Base-by-base conservation (phyloP, 2,797 vertebrate genomes). In the Notamacropus eugenii region DNA sequence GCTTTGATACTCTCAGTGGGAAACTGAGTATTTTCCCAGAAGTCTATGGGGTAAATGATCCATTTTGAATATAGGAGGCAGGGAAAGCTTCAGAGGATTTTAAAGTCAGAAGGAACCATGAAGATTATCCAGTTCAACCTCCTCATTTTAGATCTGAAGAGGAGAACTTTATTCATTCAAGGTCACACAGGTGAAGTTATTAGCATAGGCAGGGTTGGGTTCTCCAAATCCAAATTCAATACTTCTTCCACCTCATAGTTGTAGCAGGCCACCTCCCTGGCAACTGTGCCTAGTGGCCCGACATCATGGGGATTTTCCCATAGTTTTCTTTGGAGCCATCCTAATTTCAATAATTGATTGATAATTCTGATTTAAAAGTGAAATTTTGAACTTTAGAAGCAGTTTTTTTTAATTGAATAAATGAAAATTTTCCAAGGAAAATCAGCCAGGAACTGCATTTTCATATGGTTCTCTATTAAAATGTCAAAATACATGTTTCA, bases 401-500 rank as follows among this genome's bases (percentile, higher is more conserved):
- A 59, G 55, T 91, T 9, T 74, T 74, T 28, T 62, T 90, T 90
- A 93, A 90, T 31, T 31, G 50, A 92, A 87, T 92, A 93, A 93
- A 94, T 10, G 3, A 40, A 31, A 56, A 94, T 93, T 46, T 92
- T 28, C 34, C 56, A 13, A 50, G 55, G 22, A 57, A 59, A 90
- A 57, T 87, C 22, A 50, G 13, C 0, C 57, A 87, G 16, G n/a
- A 10, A 28, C 67, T 55, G 4, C 1, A 74, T 55, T 96, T 67
- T 87, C 54, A 2, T 2, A 90, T 46, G 46, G 92, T 5, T 74
- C 8, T 92, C 56, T 29, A 91, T 87, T 95, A 92, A 62, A 56
- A 55, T 93, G 67, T 95, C n/a, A 95, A 93, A 93, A 19, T 96
- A 54, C 0, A 19, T n/a, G 28, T 46, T 93, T 93, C 29, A 95